A percentile compares a stretch with the other conserved stretches of the same genome.
Conservation (phyloP, 2,888 invertebrate species). For the Xestia c-nigrum region DNA sequence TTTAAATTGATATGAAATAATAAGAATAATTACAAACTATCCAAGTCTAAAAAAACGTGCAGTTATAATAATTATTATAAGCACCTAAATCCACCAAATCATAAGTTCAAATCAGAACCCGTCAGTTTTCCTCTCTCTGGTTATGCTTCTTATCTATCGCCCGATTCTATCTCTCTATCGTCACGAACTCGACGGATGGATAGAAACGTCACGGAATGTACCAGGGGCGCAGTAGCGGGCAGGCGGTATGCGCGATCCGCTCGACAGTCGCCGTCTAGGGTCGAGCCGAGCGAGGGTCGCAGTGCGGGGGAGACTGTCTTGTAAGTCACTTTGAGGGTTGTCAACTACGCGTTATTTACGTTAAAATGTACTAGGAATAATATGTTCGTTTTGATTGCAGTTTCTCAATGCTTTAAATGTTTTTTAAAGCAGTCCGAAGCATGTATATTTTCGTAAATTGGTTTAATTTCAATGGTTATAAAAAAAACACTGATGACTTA, state of each 20-base stretch:
- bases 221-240: constrained; percentile 76
- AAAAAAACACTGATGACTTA: not conserved
- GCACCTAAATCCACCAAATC: not conserved
- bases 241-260: constrained; percentile 71
- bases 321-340: constrained; percentile 59
- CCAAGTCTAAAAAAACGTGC: not conserved
- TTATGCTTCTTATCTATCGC: constrained; percentile 6
- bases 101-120: constrained; percentile 3
- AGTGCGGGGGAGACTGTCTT: constrained; percentile 73
- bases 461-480: not conserved
- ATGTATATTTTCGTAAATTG: not conserved
- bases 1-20: no score
- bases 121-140: not conserved
- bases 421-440: not conserved
- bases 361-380: not conserved
- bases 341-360: constrained; percentile 17
- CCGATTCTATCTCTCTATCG: constrained; percentile 14
- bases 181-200: constrained; percentile 64
- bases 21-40: not conserved
- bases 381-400: not conserved
- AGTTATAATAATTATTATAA: not conserved
- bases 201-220: constrained; percentile 79
- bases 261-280: constrained; percentile 64
- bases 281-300: constrained; percentile 67
- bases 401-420: not conserved